These are phyloP conservation scores for Sarcophaga variegata DNA, from an alignment of 2,888 invertebrate species.

Conservation along the genomic window DNA sequence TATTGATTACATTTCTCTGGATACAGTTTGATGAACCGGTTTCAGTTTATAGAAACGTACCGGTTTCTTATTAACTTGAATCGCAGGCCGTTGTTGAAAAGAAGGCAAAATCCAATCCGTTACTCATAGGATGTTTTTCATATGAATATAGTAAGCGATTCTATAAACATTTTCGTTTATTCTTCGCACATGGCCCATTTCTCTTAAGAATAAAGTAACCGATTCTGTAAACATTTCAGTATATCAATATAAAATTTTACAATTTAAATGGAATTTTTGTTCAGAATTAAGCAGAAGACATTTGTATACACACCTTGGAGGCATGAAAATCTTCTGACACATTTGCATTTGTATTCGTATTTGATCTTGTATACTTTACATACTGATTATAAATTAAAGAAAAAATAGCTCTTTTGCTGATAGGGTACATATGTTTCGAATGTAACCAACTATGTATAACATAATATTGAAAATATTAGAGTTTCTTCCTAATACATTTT, in stretches of 20 bases:
- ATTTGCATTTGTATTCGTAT: conserved; percentile 32
- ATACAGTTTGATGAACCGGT: conserved; percentile 71
- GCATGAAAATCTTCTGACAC: conserved; percentile 76
- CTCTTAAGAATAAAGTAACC: conserved; percentile 12
- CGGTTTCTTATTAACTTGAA: neutral
- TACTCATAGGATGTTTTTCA: neutral
- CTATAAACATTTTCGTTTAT: neutral
- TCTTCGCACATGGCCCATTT: neutral
- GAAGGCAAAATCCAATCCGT: neutral
- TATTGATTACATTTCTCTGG: conserved; percentile 75
- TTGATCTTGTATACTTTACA: too few species aligned
- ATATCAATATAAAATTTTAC: neutral
- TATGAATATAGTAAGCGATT: conserved; percentile 4
- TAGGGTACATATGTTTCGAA: too few species aligned
- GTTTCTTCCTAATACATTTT: too few species aligned
- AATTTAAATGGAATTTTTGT: conserved; percentile 65
- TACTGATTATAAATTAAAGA: too few species aligned
- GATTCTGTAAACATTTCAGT: neutral
- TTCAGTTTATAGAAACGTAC: neutral
- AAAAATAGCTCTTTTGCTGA: too few species aligned
- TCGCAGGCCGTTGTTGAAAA: neutral
- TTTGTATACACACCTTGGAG: conserved; percentile 78
- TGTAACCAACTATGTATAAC: too few species aligned
- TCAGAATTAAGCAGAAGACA: conserved; percentile 80
- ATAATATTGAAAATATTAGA: too few species aligned